Conservation (phyloP, 1,140 invertebrate genomes). For the Ostrea edulis region DNA sequence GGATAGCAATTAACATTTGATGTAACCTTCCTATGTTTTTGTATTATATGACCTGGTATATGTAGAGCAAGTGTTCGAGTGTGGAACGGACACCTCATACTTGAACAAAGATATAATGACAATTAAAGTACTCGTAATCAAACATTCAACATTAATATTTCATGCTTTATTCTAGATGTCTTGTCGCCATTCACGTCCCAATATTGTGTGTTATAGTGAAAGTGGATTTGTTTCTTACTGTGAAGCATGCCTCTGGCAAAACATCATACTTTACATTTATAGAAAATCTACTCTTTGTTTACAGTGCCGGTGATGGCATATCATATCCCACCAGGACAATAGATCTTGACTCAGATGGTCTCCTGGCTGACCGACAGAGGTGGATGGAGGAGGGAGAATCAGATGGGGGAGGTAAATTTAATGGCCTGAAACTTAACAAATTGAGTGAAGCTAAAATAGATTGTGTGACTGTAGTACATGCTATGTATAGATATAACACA, state of each 20-base stretch:
- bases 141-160: not conserved
- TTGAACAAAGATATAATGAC: not conserved
- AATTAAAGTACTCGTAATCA: not conserved
- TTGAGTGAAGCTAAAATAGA: no score
- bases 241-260: not conserved
- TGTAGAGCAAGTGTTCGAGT: not conserved
- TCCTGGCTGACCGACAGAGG: slow-evolving; percentile 79
- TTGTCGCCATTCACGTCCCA: not conserved
- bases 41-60: not conserved
- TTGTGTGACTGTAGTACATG: no score
- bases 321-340: slow-evolving; percentile 89
- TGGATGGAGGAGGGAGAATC: slow-evolving; percentile 77
- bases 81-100: slow-evolving; percentile 17
- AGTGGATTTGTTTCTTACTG: not conserved
- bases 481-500: no score
- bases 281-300: slow-evolving; percentile 47
- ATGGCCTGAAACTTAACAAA: not conserved
- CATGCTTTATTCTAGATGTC: not conserved
- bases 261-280: not conserved
- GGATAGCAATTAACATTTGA: not conserved
- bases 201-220: not conserved
- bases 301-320: slow-evolving; percentile 90
- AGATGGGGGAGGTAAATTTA: slow-evolving; percentile 43
- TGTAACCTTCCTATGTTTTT: not conserved
- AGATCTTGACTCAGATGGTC: slow-evolving; percentile 90